Evolutionary conservation across 1,140 invertebrate species (phyloP).

Genomic region (Lineus longissimus): DNA sequence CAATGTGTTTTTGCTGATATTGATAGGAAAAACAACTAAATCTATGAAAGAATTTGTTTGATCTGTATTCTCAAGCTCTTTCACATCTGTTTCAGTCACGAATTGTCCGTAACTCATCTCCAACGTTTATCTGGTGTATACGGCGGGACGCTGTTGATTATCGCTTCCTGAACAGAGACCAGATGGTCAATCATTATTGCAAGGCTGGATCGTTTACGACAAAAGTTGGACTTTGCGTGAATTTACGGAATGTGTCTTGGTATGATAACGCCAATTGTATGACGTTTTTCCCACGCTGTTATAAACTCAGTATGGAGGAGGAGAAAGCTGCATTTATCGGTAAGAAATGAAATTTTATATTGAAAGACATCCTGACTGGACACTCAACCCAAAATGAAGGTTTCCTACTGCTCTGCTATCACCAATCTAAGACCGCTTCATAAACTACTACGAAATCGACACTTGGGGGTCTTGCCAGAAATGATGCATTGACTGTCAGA

Average conservation of each 20-base stretch:
- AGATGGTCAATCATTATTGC: conserved; percentile 72
- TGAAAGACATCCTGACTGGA: too few relatives aligned
- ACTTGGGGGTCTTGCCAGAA: too few relatives aligned
- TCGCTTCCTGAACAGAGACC: conserved; percentile 62
- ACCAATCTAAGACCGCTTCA: too few relatives aligned
- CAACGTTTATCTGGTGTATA: conserved; percentile 85
- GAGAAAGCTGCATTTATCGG: conserved; percentile 79
- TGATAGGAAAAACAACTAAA: too few relatives aligned
- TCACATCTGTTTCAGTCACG: conserved; percentile 53
- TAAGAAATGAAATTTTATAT: conserved; percentile 21
- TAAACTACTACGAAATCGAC: too few relatives aligned
- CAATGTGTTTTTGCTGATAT: too few relatives aligned
- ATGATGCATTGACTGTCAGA: too few relatives aligned
- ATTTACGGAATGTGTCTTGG: conserved; percentile 83
- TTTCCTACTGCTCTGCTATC: too few relatives aligned
- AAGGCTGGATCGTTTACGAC: conserved; percentile 78
- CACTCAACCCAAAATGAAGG: too few relatives aligned
- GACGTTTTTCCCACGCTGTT: conserved; percentile 81
- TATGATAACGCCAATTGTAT: conserved; percentile 76
- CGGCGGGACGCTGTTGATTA: conserved; percentile 75
- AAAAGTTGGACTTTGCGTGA: conserved; percentile 73
- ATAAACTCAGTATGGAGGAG: conserved; percentile 67
- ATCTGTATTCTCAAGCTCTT: too few relatives aligned
- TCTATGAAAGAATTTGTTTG: too few relatives aligned
- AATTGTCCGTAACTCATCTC: conserved; percentile 57